Conservation (phyloP, 2,888 invertebrate species). For the Halictus quadricinctus region DNA sequence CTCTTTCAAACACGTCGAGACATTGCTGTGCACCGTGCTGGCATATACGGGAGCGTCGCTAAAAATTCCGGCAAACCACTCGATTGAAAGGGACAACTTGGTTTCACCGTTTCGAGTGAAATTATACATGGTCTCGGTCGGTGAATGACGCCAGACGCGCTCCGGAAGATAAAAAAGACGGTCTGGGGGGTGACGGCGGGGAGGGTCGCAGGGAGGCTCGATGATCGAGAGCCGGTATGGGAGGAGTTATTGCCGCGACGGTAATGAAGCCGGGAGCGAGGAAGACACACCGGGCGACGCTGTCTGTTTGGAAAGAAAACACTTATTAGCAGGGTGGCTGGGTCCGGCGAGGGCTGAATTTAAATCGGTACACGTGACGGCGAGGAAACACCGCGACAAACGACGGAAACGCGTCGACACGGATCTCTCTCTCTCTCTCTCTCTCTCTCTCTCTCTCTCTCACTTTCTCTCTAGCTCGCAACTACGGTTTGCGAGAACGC, state of each 20-base stretch:
- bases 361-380: constrained; percentile 63
- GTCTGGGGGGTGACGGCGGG: not conserved
- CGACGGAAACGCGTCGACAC: constrained; percentile 6
- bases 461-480: not conserved
- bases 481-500: not conserved
- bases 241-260: constrained; percentile 48
- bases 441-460: not conserved
- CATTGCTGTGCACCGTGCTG: not conserved
- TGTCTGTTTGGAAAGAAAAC: constrained; percentile 64
- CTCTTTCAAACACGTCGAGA: not conserved
- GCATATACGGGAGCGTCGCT: not conserved
- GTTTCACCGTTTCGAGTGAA: constrained; percentile 6
- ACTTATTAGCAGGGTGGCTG: constrained; percentile 62
- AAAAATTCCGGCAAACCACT: not conserved
- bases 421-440: not conserved
- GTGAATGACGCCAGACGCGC: not conserved
- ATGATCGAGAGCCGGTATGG: constrained; percentile 42
- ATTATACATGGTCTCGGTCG: not conserved
- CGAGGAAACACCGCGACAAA: constrained; percentile 41
- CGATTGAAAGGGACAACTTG: not conserved
- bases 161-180: constrained; percentile 7
- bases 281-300: constrained; percentile 41
- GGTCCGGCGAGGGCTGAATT: constrained; percentile 57
- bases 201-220: not conserved
- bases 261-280: constrained; percentile 52